Evolutionary conservation across 2,797 vertebrate species (phyloP).

Genomic region (Naso thynnoides): DNA sequence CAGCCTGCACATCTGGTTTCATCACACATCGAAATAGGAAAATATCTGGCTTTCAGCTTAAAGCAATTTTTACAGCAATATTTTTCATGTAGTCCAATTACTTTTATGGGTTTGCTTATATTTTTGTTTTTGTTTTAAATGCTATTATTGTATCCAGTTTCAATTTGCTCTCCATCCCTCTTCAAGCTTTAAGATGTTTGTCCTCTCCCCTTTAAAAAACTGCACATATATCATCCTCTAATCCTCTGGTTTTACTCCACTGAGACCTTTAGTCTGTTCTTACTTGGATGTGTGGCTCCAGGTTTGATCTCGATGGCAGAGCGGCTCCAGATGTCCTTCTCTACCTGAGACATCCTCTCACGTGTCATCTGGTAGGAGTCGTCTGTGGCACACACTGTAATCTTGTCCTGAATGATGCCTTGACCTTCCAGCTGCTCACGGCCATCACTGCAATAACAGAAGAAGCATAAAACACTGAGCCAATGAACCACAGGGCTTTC

Average conservation of each 20-base stretch:
- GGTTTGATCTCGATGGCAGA: conserved; percentile 87
- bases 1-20: conserved; percentile 41
- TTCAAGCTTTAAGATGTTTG: conserved; percentile 32
- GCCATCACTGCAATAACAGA: conserved; percentile 77
- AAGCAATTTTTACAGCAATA: conserved; percentile 23
- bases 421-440: conserved; percentile 86
- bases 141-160: conserved; percentile 24
- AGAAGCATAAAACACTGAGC: conserved; percentile 27
- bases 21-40: conserved; percentile 40
- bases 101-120: conserved; percentile 45
- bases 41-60: conserved; percentile 46
- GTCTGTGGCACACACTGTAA: conserved; percentile 89
- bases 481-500: conserved; percentile 22
- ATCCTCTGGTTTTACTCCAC: conserved; percentile 14
- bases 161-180: conserved; percentile 21
- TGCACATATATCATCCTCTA: conserved; percentile 15
- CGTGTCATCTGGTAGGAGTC: conserved; percentile 87
- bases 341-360: conserved; percentile 84
- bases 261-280: conserved; percentile 47
- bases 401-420: conserved; percentile 90
- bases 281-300: conserved; percentile 82
- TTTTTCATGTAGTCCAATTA: conserved; percentile 33
- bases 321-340: conserved; percentile 87
- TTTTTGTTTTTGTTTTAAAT: conserved; percentile 49
- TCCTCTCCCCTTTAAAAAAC: conserved; percentile 19